Base-by-base conservation (phyloP, 2,888 invertebrate species). In the Drosophila incognita region DNA sequence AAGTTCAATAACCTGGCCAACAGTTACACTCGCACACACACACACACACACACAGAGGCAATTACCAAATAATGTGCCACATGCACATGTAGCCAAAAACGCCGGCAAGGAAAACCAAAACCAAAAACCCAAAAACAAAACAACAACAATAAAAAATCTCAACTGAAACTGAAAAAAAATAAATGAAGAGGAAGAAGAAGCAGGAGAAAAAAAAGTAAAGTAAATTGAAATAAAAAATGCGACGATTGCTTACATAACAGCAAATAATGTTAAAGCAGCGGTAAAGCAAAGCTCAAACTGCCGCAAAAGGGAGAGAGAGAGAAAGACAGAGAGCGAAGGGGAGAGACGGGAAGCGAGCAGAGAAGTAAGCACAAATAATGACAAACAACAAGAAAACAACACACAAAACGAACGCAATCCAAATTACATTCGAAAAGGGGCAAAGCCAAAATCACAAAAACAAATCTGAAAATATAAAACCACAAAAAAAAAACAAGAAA, bases 1-100 rank as follows among this genome's bases (percentile, higher is more conserved):
- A 87, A 88, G 87, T 87, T 87, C 90, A 87, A 87, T 87, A 87
- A 87, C 87, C 87, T 86, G 86, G 86, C 86, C 88, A 89, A 86
- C 85, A 87, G 78, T 75, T 75, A 83, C 75, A 82, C 74, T 61
- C 81, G 42, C 60, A n/a, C 61, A 64, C 63, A 64, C 63, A 63
- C 66, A 62, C 56, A 63, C 54, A 58, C 58, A 49, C 58, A 87
- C 49, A 79, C 87, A 51, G 52, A 70, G 63, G 56, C 85, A 85
- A 85, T 89, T 85, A 85, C 85, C 89, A 89, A 86, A 86, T 86
- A 86, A 87, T 89, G 75, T 79, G 85, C 75, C 87, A 74, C 87
- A 83, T 81, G 84, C 85, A 89, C 89, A 86, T 89, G 85, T 75
- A 81, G 81, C 84, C 46, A 24, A 76, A 83, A 86, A 87, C 75